phyloP scores from a whole-genome alignment of 2,888 invertebrate genomes.

The Amiota mariae region DNA sequence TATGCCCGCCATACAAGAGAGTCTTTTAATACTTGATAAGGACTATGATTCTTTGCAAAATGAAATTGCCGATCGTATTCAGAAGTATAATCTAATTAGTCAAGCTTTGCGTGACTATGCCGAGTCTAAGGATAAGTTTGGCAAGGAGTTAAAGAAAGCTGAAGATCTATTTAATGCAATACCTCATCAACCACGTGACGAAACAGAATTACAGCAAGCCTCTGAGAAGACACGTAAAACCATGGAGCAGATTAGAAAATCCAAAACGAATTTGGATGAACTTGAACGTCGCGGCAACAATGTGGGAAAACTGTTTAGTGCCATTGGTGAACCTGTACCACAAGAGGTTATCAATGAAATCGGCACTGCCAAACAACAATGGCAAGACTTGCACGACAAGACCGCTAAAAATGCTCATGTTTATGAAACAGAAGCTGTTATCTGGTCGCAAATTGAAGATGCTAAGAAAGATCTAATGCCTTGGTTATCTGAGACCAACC shows the following conservation, averaged over 20 bases:
- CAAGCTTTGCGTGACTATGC: slow-evolving; percentile 84
- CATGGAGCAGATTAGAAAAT: slow-evolving; percentile 83
- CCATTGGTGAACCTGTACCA: slow-evolving; percentile 76
- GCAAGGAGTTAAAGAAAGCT: slow-evolving; percentile 81
- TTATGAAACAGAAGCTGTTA: slow-evolving; percentile 90
- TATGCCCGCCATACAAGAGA: slow-evolving; percentile 86
- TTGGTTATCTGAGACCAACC: slow-evolving; percentile 89
- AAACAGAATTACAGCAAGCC: slow-evolving; percentile 81
- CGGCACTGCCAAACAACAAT: slow-evolving; percentile 78
- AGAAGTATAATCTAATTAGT: slow-evolving; percentile 82
- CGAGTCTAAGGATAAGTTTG: slow-evolving; percentile 82
- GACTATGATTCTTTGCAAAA: slow-evolving; percentile 87
- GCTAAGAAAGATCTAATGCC: slow-evolving; percentile 86
- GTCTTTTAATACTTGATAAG: slow-evolving; percentile 83
- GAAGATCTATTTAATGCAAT: slow-evolving; percentile 79
- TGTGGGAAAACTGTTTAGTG: slow-evolving; percentile 73
- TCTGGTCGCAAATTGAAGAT: slow-evolving; percentile 94
- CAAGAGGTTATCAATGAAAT: slow-evolving; percentile 72
- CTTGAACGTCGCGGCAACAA: slow-evolving; percentile 81
- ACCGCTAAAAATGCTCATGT: slow-evolving; percentile 84
- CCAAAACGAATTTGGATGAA: slow-evolving; percentile 84
- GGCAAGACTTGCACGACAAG: slow-evolving; percentile 82
- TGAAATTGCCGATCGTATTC: slow-evolving; percentile 82
- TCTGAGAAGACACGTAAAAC: slow-evolving; percentile 85
- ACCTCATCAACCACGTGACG: slow-evolving; percentile 81